phyloP scores from a whole-genome alignment of 2,113 vertebrate genomes.

The Oreotragus oreotragus region DNA sequence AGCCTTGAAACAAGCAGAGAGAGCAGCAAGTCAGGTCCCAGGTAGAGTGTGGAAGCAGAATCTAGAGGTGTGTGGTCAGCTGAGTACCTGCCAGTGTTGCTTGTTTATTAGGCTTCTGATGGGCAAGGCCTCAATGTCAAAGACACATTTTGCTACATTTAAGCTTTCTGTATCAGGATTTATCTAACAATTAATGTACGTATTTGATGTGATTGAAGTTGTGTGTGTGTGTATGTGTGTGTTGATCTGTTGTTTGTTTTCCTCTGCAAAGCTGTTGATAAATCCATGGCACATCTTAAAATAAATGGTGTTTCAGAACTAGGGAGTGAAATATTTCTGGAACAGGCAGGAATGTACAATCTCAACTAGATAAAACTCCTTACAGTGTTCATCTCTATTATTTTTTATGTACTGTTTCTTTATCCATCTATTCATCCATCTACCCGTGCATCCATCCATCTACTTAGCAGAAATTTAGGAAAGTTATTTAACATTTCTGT shows the following conservation, averaged over 20 bases:
- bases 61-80: not conserved
- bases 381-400: not conserved
- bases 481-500: not conserved
- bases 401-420: not conserved
- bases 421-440: not conserved
- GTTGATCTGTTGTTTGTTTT: conserved; percentile 4
- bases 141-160: not conserved
- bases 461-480: not conserved
- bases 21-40: not conserved
- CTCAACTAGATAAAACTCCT: not conserved
- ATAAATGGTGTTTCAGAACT: conserved; percentile 10
- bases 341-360: not conserved
- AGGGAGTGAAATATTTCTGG: not conserved
- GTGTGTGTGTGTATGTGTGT: not conserved
- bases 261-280: not conserved
- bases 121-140: not conserved
- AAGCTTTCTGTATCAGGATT: not conserved
- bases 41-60: too few relatives aligned
- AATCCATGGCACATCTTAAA: not conserved
- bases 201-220: not conserved
- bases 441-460: not conserved
- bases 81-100: not conserved
- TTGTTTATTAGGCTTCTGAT: not conserved
- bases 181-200: not conserved
- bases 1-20: not conserved